Evolutionary conservation across 2,797 vertebrate species (phyloP), one percentile per base, ranked within the genome.

Genomic region (Coregonus ussuriensis): DNA sequence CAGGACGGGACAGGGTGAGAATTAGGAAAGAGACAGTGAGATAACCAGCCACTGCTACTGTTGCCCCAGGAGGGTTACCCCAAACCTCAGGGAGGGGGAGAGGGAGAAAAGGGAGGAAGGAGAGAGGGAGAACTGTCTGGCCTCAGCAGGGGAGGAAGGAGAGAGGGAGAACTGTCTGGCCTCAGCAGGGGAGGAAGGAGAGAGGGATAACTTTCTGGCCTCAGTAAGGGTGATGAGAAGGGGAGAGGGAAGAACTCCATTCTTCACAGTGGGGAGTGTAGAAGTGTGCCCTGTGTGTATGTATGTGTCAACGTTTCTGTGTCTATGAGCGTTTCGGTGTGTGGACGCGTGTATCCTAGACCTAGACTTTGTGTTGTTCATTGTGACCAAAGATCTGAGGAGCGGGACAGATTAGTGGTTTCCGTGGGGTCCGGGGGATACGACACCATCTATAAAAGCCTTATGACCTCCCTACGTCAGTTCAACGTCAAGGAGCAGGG

Each of bases 1-100:
- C n/a, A 62, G n/a, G 59, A 62, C 21, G 7, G 59, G 3, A 21
- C 56, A 21, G 86, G 71, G 0, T 47, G 41, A 47, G 41, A 47
- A 47, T 47, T 11, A 7, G 41, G 41, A 47, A 2, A 47, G 70
- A 86, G 87, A 89, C 87, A 89, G 86, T 89, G 88, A 89, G 83
- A 86, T 88, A 88, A 91, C 83, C 79, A 87, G 84, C 80, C 88
- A 84, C 84, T 83, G 80, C 78, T 74, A 81, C 84, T 85, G 80
- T 79, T 74, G 86, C 74, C 78, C 75, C 75, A 74, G 47, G 81
- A 81, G 86, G 80, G 54, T 47, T 7, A 29, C 25, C 83, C 81
- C 71, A 88, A 84, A 83, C 87, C 82, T 80, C 84, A 80, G 81
- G 56, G 74, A 79, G 74, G 74, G 68, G 76, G 65, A 77, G 82